Evolutionary conservation across 2,797 vertebrate species (phyloP), one percentile per base, ranked within the genome.

Genomic region (Lagocephalus sceleratus): DNA sequence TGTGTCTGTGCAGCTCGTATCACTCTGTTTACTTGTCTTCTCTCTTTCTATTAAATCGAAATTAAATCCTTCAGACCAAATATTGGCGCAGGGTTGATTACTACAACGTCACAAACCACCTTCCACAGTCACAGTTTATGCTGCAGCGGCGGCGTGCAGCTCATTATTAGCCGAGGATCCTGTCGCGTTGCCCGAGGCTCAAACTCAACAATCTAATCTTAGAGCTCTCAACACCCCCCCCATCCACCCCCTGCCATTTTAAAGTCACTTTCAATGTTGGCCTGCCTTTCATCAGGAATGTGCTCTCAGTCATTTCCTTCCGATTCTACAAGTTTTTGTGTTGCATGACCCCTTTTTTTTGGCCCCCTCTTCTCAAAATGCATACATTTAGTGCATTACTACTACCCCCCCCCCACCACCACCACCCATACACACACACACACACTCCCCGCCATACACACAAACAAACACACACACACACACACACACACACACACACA

Each of bases 201-300:
- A 40, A 72, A 74, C 63, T 46, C 26, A 47, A 46, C 66, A 68
- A 56, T 71, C 68, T 71, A 39, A 81, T 79, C 75, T 75, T 32
- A 66, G 0, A 55, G 46, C 63, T 55, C 68, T 63, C 47, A 76
- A 42, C 54, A 42, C 49, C 45, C 29, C 38, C 40, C 40, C 40
- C 40, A 6, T 1, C 38, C 38, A 4, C 38, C 38, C 38, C 16
- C 16, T 5, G 6, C 48, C 41, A 20, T 58, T 19, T 59, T 65
- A 5, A 51, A 23, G 12, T 10, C 22, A 43, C 53, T 40, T 25
- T 41, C 40, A 45, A 67, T 51, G 16, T 50, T 21, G 16, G 52
- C 2, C 44, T 42, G 26, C n/a, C 49, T 62, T 50, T 43, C n/a
- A 47, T 50, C 44, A 49, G 7, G 25, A 46, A 4, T 25, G 17